Percentiles rank a stretch among this genome's conserved stretches.
These are phyloP conservation scores for Carduelis carduelis DNA, from an alignment of 2,797 vertebrate genomes.

Conservation along the genomic window DNA sequence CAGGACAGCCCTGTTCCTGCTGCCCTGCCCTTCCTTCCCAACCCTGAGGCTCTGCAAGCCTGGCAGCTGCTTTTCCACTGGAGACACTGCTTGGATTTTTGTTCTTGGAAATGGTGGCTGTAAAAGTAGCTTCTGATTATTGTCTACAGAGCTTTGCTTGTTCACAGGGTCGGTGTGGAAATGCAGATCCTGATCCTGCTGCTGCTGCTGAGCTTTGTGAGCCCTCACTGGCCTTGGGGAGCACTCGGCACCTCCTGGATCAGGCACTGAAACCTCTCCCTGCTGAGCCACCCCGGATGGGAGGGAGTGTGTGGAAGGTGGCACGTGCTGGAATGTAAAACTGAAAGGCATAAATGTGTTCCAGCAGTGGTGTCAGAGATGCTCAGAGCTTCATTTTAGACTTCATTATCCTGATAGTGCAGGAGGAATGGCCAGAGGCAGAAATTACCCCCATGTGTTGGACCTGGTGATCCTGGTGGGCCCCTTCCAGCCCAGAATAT, in stretches of 20 bases:
- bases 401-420: background rate
- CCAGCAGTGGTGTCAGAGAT: background rate
- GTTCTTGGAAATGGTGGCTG: background rate
- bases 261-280: background rate
- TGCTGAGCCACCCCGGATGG: background rate
- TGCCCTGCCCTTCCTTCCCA: background rate
- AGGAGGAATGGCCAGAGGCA: background rate
- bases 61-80: background rate
- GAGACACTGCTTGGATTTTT: background rate
- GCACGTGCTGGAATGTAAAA: background rate
- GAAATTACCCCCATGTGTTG: background rate
- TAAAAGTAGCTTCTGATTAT: background rate
- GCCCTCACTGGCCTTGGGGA: background rate
- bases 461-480: background rate
- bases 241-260: background rate
- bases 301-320: background rate
- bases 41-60: background rate
- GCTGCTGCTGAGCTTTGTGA: background rate
- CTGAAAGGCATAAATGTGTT: background rate
- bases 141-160: background rate
- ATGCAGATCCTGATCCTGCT: background rate
- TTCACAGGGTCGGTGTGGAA: background rate
- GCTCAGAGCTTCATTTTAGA: background rate
- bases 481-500: background rate
- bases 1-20: fast-evolving